phyloP scores from a whole-genome alignment of 2,113 vertebrate species.

The Oncorhynchus tshawytscha region DNA sequence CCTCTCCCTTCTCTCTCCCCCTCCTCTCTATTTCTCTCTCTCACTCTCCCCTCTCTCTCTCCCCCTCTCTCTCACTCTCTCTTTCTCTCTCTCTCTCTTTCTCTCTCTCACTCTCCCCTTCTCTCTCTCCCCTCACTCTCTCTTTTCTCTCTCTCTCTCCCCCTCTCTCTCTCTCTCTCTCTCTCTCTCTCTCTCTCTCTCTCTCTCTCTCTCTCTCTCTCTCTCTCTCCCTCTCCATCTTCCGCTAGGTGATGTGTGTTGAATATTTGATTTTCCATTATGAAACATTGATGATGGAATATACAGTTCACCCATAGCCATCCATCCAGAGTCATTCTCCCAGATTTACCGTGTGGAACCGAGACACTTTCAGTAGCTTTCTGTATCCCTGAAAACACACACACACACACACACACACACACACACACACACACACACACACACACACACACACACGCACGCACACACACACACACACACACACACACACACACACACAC shows the following conservation, averaged over 20 bases:
- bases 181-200: too few species aligned
- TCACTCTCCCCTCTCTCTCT: too few species aligned
- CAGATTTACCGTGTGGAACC: background rate
- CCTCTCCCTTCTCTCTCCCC: too few species aligned
- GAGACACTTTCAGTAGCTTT: background rate
- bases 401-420: background rate
- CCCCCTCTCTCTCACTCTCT: too few species aligned
- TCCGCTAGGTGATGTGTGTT: conserved; percentile 5
- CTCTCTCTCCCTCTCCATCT: background rate
- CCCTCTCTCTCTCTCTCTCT: too few species aligned
- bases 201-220: too few species aligned
- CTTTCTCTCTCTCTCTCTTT: too few species aligned
- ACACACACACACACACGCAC: background rate
- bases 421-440: background rate
- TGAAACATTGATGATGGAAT: conserved; percentile 38
- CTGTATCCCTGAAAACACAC: background rate
- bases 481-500: background rate
- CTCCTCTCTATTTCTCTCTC: too few species aligned
- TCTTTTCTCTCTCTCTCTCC: too few species aligned
- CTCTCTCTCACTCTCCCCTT: too few species aligned
- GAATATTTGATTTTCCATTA: conserved; percentile 32
- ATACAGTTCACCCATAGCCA: conserved; percentile 4
- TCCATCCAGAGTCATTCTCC: background rate
- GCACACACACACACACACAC: background rate
- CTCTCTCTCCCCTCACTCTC: too few species aligned